Percentiles rank a stretch among this genome's conserved stretches.
phyloP scores from a whole-genome alignment of 2,888 invertebrate species.

The Eilema griseolum region DNA sequence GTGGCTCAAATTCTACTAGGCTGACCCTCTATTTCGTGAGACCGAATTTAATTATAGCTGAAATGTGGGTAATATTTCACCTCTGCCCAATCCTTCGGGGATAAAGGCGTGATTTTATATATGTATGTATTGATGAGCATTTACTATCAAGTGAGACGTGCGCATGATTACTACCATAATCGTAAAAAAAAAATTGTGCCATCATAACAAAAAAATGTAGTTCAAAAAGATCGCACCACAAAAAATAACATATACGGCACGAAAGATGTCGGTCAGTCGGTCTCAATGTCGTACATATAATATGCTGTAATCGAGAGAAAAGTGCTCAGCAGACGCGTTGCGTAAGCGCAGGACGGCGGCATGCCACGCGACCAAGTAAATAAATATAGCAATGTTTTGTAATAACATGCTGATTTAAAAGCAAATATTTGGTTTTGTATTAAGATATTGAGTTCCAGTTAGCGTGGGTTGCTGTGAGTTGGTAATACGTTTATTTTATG shows the following conservation, averaged over 20 bases:
- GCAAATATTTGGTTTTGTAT: conserved; percentile 19
- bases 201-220: neutral
- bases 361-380: conserved; percentile 44
- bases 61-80: too few relatives aligned
- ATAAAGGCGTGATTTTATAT: too few relatives aligned
- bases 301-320: conserved; percentile 68
- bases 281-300: conserved; percentile 77
- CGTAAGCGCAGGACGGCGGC: conserved; percentile 62
- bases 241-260: conserved; percentile 19
- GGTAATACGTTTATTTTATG: conserved; percentile 11
- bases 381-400: conserved; percentile 21
- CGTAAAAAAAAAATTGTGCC: neutral
- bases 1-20: too few relatives aligned
- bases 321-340: conserved; percentile 58
- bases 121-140: too few relatives aligned
- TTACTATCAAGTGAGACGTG: neutral
- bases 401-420: conserved; percentile 15
- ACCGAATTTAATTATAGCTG: too few relatives aligned
- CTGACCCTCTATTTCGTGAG: too few relatives aligned
- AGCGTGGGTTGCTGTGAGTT: conserved; percentile 16
- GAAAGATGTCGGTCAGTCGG: conserved; percentile 71
- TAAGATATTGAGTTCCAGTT: conserved; percentile 15
- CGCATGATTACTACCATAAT: neutral
- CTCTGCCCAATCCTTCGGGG: too few relatives aligned
- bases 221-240: conserved; percentile 6